Percentiles rank a stretch among this genome's conserved stretches.
phyloP scores from a whole-genome alignment of 2,888 invertebrate species.

The Drosophila mayaguana region DNA sequence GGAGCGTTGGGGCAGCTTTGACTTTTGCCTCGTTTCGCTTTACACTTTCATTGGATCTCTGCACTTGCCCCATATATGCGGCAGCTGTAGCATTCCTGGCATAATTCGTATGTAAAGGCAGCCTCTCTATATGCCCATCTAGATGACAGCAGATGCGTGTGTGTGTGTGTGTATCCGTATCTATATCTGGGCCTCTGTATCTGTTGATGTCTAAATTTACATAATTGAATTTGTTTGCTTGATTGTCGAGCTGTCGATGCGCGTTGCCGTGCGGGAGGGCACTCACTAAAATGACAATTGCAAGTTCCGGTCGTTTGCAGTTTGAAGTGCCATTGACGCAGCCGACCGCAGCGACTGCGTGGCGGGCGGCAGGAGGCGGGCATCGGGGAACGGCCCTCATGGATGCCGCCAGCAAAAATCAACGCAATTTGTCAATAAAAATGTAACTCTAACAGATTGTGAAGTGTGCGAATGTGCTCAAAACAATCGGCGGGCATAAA shows the following conservation, averaged over 20 bases:
- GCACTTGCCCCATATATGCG: constrained; percentile 46
- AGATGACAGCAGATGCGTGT: constrained; percentile 10
- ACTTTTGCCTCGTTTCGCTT: constrained; percentile 69
- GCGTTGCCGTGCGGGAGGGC: constrained; percentile 64
- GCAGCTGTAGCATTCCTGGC: constrained; percentile 61
- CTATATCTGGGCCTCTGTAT: constrained; percentile 33
- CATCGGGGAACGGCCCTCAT: constrained; percentile 41
- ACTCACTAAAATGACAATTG: constrained; percentile 82
- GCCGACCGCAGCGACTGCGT: constrained; percentile 27
- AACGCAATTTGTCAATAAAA: constrained; percentile 85
- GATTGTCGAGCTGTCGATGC: constrained; percentile 83
- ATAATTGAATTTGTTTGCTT: constrained; percentile 85
- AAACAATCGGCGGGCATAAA: constrained; percentile 79
- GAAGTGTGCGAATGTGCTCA: constrained; percentile 81
- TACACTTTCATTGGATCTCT: constrained; percentile 57
- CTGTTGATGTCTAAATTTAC: constrained; percentile 83
- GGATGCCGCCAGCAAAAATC: constrained; percentile 74
- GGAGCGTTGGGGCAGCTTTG: constrained; percentile 34
- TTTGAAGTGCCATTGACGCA: constrained; percentile 80
- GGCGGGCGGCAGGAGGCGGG: neutral
- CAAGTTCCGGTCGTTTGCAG: constrained; percentile 83
- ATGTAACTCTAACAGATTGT: constrained; percentile 81
- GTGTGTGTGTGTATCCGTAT: constrained; percentile 16
- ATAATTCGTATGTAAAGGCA: constrained; percentile 61
- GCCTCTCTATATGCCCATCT: constrained; percentile 27